phyloP scores from a whole-genome alignment of 2,797 vertebrate genomes.

The Prunella strophiata region DNA sequence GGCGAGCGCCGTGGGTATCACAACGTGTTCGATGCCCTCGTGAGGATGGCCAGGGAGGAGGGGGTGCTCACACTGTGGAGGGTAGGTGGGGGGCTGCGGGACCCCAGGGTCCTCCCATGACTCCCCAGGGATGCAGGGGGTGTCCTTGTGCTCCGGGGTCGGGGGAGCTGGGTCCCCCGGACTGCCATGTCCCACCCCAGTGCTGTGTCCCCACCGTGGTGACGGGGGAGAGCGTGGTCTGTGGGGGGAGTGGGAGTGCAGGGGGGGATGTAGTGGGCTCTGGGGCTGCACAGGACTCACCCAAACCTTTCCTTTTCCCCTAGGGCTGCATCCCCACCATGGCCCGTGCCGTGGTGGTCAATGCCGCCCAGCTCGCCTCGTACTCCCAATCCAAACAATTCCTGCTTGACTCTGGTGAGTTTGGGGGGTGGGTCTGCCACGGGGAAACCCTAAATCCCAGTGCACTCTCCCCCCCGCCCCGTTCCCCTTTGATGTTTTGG shows the following conservation, averaged over 20 bases:
- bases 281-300: too few relatives aligned
- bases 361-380: not conserved
- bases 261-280: too few relatives aligned
- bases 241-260: not conserved
- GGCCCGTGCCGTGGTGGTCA: not conserved
- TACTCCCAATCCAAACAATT: conserved; percentile 17
- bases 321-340: conserved; percentile 9
- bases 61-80: not conserved
- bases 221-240: not conserved
- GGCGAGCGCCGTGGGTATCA: not conserved
- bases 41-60: not conserved
- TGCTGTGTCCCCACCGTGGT: not conserved
- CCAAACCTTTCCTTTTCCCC: rapidly evolving
- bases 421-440: not conserved
- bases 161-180: too few relatives aligned
- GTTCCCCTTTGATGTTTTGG: not conserved
- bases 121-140: too few relatives aligned
- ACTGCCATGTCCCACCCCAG: not conserved
- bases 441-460: not conserved
- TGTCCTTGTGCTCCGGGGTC: too few relatives aligned
- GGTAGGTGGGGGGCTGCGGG: not conserved
- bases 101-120: not conserved
- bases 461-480: rapidly evolving
- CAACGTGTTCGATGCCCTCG: not conserved
- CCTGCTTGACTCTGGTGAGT: not conserved